These are phyloP conservation scores for Montifringilla adamsi DNA, from an alignment of 2,113 vertebrate species.

Conservation along the genomic window DNA sequence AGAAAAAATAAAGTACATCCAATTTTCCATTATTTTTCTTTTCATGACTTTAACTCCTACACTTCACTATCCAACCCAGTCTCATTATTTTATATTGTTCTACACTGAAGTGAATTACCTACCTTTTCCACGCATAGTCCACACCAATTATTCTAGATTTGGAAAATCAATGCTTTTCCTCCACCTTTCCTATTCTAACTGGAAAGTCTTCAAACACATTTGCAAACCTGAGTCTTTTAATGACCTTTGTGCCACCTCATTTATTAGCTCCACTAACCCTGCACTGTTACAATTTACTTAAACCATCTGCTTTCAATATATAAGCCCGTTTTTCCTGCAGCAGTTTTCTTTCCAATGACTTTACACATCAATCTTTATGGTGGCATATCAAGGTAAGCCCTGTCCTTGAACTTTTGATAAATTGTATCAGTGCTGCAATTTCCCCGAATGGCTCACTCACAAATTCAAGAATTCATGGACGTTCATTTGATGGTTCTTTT, in stretches of 20 bases:
- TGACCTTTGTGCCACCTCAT: neutral
- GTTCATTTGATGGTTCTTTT: neutral
- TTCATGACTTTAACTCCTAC: neutral
- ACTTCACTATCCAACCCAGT: neutral
- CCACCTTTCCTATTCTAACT: neutral
- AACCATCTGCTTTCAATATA: conserved; percentile 1
- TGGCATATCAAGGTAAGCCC: neutral
- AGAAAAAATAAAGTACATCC: neutral
- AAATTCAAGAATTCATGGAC: conserved; percentile 3
- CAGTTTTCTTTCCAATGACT: conserved; percentile 18
- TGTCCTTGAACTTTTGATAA: conserved; percentile 29
- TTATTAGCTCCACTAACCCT: neutral
- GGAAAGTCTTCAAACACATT: neutral
- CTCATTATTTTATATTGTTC: neutral
- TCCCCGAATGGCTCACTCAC: neutral
- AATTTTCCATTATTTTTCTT: neutral
- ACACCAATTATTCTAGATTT: neutral
- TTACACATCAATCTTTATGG: neutral
- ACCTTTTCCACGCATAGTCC: neutral
- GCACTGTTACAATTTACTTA: neutral
- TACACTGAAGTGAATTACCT: neutral
- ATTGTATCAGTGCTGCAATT: neutral
- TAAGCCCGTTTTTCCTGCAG: conserved; percentile 4
- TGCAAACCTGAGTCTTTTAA: neutral
- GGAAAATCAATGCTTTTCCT: neutral